Base-by-base conservation (phyloP, 2,113 vertebrate species). In the Mesoclemmys tuberculata region DNA sequence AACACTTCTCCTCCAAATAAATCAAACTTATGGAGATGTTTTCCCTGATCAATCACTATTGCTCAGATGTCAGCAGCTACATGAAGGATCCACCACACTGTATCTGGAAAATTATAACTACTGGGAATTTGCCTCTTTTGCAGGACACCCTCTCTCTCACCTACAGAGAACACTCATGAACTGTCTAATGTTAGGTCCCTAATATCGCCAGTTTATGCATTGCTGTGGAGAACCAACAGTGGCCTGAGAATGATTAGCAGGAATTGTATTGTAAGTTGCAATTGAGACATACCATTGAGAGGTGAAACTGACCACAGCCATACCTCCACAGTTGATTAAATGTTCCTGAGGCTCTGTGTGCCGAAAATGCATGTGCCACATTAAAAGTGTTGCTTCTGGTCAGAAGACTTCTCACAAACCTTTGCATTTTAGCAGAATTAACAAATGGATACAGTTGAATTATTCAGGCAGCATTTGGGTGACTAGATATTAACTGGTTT, bases 121-220 rank as follows among this genome's bases (percentile, higher is more conserved):
- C 71, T 3, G 0, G 38, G 11, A 44, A 90, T 52, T 80, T 79
- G 38, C 68, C 96, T 96, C 64, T 77, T 38, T 44, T 38, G 71
- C 56, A 86, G 55, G 9, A 31, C 14, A 21, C 27, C 29, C 10
- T 3, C 49, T 61, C 14, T 31, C 13, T 5, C 58, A 61, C 16
- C 35, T 68, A n/a, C 18, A 7, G 5, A 82, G 35, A 93, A 78
- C 44, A 8, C 46, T 82, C 74, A 24, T 14, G 68, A 54, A 89
- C 52, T 8, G 35, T 52, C 78, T 58, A 89, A 48, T 71, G 78
- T 41, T 48, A 87, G 22, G 77, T 18, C 88, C 35, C 22, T 85
- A 51, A 78, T 35, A 85, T 41, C 22, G 83, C 4, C 75, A 52
- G 49, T 0, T 0, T 29, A 55, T 5, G 9, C 61, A 78, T 1